phyloP scores from a whole-genome alignment of 2,113 vertebrate genomes.

The Hemibagrus wyckioides region DNA sequence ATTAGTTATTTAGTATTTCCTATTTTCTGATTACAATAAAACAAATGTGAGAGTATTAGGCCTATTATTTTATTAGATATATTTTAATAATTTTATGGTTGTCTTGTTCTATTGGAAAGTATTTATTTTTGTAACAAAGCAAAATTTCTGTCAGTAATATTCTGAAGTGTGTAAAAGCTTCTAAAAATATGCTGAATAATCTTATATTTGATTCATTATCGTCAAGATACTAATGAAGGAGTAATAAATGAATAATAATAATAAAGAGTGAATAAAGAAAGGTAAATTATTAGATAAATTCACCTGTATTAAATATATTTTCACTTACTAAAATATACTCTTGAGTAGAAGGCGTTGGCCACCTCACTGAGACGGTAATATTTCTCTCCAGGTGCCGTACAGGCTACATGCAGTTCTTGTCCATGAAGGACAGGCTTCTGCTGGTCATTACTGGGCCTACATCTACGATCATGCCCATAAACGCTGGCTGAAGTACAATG shows the following conservation, averaged over 20 bases:
- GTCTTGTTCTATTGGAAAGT: background rate
- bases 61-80: background rate
- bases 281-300: background rate
- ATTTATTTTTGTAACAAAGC: background rate
- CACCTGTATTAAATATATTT: background rate
- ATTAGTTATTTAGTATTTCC: background rate
- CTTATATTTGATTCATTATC: background rate
- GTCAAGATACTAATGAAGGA: background rate
- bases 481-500: slow-evolving; percentile 96
- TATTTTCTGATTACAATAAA: background rate
- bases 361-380: background rate
- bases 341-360: background rate
- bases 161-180: background rate
- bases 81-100: background rate
- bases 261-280: too few species aligned
- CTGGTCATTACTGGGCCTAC: slow-evolving; percentile 98
- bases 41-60: background rate
- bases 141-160: too few species aligned
- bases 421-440: slow-evolving; percentile 93
- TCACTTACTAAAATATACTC: background rate
- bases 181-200: background rate
- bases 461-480: slow-evolving; percentile 81
- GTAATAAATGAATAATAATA: too few species aligned
- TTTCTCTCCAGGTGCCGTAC: slow-evolving; percentile 84
- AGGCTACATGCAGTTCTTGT: slow-evolving; percentile 90